A percentile compares a stretch with the other conserved stretches of the same genome.
Evolutionary conservation across 2,113 vertebrate genomes (phyloP).

Genomic region (Nannospalax galili): DNA sequence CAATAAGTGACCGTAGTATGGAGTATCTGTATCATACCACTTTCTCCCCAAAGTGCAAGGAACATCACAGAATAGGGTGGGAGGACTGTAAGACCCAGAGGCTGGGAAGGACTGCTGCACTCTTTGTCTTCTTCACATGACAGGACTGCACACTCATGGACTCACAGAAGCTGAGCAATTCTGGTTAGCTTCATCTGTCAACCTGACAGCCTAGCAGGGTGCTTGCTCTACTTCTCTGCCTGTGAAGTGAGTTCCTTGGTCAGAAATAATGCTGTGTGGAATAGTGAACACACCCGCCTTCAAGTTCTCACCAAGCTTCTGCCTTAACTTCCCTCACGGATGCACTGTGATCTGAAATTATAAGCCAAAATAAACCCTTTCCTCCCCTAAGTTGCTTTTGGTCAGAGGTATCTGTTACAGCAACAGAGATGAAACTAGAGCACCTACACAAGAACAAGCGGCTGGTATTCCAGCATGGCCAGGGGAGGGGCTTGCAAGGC

Average conservation of each 20-base stretch:
- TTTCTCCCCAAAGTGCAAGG: not conserved
- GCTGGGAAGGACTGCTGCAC: not conserved
- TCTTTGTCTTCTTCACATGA: no score
- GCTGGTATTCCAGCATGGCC: not conserved
- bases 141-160: not conserved
- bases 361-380: not conserved
- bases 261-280: not conserved
- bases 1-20: not conserved
- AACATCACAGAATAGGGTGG: not conserved
- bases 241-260: not conserved
- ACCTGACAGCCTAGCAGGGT: not conserved
- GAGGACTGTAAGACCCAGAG: not conserved
- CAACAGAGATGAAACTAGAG: not conserved
- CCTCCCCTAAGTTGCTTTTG: not conserved
- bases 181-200: not conserved
- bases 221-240: not conserved
- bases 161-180: not conserved
- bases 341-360: not conserved
- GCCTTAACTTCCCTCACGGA: not conserved
- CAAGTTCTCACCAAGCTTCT: not conserved
- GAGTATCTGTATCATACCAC: not conserved
- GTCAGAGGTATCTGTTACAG: not conserved
- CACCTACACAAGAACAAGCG: not conserved
- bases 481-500: not conserved
- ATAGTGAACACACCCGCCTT: not conserved